Percentiles rank a stretch among this genome's conserved stretches.
Conservation (phyloP, 2,113 vertebrate species). For the Catharus fuscescens region DNA sequence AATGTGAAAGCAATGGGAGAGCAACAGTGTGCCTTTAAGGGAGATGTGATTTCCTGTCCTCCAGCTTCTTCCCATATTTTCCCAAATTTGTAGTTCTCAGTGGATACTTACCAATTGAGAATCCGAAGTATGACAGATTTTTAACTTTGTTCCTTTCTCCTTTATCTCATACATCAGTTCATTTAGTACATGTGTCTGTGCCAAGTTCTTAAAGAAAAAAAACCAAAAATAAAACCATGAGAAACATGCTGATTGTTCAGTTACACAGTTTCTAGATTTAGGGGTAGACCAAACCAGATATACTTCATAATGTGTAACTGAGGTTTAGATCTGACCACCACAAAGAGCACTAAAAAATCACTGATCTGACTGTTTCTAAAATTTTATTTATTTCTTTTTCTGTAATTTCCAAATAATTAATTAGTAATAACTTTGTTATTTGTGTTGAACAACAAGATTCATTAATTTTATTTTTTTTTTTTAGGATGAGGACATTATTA, state of each 20-base stretch:
- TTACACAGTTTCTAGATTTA: not conserved
- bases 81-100: not conserved
- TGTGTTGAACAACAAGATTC: not conserved
- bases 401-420: not conserved
- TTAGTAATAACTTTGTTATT: not conserved
- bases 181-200: constrained; percentile 92
- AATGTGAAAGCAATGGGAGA: not conserved
- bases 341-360: not conserved
- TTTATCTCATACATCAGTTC: constrained; percentile 92
- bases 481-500: not conserved
- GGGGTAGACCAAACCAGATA: not conserved
- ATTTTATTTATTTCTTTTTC: not conserved
- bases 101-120: constrained; percentile 82
- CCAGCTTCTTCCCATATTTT: not conserved
- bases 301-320: not conserved
- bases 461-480: not conserved
- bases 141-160: constrained; percentile 91
- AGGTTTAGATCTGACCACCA: not conserved
- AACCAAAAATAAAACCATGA: not conserved
- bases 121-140: constrained; percentile 84
- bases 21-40: not conserved
- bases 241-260: not conserved
- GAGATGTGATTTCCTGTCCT: not conserved
- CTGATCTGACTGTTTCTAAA: not conserved
- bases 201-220: constrained; percentile 84